Percentiles rank a stretch among this genome's conserved stretches.
phyloP scores from a whole-genome alignment of 2,113 vertebrate species.

The Alexandromys fortis region DNA sequence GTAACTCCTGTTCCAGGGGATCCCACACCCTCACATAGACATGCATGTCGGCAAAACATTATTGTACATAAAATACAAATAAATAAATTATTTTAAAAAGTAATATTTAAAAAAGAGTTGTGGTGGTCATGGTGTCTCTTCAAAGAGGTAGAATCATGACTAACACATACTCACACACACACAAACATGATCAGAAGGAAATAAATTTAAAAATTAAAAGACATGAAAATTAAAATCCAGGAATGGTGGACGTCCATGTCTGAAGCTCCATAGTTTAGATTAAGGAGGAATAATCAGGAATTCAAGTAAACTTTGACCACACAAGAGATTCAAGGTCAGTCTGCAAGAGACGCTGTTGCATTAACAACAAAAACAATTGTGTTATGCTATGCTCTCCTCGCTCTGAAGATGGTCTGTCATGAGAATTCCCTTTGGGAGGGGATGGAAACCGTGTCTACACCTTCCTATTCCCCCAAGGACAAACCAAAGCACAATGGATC shows the following conservation, averaged over 20 bases:
- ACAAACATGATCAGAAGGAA: background rate
- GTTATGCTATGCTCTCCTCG: background rate
- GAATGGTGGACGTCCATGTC: background rate
- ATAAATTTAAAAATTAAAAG: background rate
- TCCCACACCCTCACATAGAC: too few species aligned
- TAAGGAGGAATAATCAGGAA: background rate
- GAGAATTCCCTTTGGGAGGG: background rate
- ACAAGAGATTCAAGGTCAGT: background rate
- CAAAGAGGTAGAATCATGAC: background rate
- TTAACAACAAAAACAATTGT: background rate
- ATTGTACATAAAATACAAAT: too few species aligned
- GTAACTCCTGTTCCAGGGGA: too few species aligned
- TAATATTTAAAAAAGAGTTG: background rate
- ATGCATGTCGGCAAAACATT: too few species aligned
- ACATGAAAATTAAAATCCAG: background rate
- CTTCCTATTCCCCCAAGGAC: background rate
- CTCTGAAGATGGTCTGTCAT: background rate
- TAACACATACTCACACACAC: background rate
- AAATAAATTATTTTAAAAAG: too few species aligned
- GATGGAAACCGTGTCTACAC: too few species aligned
- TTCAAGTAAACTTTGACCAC: background rate
- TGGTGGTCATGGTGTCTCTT: background rate
- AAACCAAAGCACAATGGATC: background rate
- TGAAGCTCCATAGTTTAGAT: background rate
- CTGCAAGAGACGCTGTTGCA: background rate